Evolutionary conservation across 2,113 vertebrate genomes (phyloP), one percentile per base, ranked within the genome.

Genomic region (Ursus arctos): DNA sequence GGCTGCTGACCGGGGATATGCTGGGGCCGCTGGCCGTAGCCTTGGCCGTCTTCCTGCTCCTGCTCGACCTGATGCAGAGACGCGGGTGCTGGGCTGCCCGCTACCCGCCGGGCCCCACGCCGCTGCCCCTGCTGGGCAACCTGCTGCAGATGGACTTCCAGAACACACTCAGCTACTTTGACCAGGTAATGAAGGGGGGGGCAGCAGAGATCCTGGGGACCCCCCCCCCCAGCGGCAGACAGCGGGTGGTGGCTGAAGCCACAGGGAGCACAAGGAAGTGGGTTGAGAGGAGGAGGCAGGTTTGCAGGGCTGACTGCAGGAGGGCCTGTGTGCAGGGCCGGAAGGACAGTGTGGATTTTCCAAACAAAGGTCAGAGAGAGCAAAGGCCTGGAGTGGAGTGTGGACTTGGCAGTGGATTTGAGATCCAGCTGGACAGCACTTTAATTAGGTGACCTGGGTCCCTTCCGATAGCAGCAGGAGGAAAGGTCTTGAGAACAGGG

Each of bases 11-110:
- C 0, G 94, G 93, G 93, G 98, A 65, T 2, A 84, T 43, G 0
- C 63, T 98, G 57, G 88, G 83, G 9, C 0, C 89, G 1, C 5
- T 99, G 89, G 98, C 65, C 11, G 0, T 98, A 47, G 98, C 96
- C 7, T 5, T 98, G 2, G 31, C 53, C 3, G 19, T 98, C 51
- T 98, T 98, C 92, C 18, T 82, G 94, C 82, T 99, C 6, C 11
- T 98, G 51, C 11, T 98, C 53, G 99, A 99, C 91, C 97, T 98
- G 88, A 97, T 98, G 97, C 98, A 98, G 94, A 96, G 96, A 87
- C 95, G 97, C 22, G 93, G 14, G 53, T 87, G 15, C 51, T 98
- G 98, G 98, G 93, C 87, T 24, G 43, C 88, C 11, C 74, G 0
- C 57, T 99, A 99, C 93, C 99, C 98, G 0, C 98, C 98, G 0